A percentile compares a stretch with the other conserved stretches of the same genome.
Conservation (phyloP, 2,113 vertebrate genomes). For the Mormyrus iriodes region DNA sequence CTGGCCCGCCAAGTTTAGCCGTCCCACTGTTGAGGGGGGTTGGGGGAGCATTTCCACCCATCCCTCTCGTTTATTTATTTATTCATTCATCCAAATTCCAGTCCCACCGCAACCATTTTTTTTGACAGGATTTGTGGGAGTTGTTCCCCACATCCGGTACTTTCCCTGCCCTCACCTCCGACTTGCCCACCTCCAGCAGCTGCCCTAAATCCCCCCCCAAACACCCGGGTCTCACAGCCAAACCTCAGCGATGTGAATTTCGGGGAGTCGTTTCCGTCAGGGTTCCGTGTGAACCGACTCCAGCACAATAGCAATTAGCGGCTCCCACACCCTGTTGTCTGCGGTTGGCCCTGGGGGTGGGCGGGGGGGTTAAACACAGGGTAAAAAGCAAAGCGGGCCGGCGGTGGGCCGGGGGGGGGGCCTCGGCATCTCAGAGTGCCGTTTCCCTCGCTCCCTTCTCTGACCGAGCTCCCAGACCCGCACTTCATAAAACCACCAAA, state of each 20-base stretch:
- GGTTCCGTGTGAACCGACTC: neutral
- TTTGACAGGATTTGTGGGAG: neutral
- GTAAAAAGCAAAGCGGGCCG: conserved; percentile 45
- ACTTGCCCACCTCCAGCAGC: neutral
- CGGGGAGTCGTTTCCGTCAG: neutral
- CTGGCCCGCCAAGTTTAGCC: too few relatives aligned
- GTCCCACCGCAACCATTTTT: neutral
- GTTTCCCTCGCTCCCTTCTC: conserved; percentile 41
- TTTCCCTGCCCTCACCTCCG: neutral
- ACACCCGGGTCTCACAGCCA: neutral
- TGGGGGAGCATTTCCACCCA: neutral
- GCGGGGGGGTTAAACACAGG: conserved; percentile 34
- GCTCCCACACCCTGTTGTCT: neutral
- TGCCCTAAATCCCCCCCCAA: neutral
- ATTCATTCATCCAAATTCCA: neutral
- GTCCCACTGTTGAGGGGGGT: too few relatives aligned
- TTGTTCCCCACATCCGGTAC: neutral
- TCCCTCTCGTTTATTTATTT: neutral
- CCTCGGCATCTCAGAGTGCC: conserved; percentile 56
- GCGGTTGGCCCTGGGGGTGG: neutral
- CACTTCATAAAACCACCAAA: conserved; percentile 89
- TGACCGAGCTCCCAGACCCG: conserved; percentile 52
- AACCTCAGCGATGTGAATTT: neutral
- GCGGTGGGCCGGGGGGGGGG: conserved; percentile 52
- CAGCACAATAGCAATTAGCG: conserved; percentile 3